Conservation (phyloP, 2,888 invertebrate species). For the Tipula helvola region DNA sequence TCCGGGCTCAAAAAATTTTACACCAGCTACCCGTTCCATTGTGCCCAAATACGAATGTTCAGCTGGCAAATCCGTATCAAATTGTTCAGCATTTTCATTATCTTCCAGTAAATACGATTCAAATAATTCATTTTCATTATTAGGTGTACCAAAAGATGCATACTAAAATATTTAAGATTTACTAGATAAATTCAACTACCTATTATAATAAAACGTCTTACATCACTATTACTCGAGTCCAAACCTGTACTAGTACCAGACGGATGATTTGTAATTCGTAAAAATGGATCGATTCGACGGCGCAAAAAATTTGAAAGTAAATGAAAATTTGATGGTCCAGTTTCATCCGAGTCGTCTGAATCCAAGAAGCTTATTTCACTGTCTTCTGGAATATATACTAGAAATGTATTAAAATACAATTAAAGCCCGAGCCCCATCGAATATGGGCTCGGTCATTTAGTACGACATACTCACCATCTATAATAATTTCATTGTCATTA, state of each 20-base stretch:
- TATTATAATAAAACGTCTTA: background rate
- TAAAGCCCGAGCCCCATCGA: background rate
- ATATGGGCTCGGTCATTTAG: background rate
- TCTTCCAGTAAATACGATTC: conserved; percentile 10
- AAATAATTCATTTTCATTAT: conserved; percentile 10
- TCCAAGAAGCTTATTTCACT: background rate
- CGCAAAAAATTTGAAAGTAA: background rate
- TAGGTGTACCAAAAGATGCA: background rate
- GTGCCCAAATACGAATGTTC: conserved; percentile 39
- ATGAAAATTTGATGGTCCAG: background rate
- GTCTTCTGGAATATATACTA: background rate
- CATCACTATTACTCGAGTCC: background rate
- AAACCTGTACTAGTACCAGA: background rate
- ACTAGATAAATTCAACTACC: background rate
- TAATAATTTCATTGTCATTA: background rate
- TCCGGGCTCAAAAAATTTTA: conserved; percentile 48
- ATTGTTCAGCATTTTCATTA: conserved; percentile 22
- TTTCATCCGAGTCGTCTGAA: background rate
- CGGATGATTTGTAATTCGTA: background rate
- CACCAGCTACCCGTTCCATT: conserved; percentile 48
- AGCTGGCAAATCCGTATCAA: conserved; percentile 42
- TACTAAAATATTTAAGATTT: background rate
- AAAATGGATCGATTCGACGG: background rate
- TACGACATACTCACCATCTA: background rate
- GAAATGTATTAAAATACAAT: background rate